Base-by-base conservation (phyloP, 2,888 invertebrate species). In the Heliconius cydno region DNA sequence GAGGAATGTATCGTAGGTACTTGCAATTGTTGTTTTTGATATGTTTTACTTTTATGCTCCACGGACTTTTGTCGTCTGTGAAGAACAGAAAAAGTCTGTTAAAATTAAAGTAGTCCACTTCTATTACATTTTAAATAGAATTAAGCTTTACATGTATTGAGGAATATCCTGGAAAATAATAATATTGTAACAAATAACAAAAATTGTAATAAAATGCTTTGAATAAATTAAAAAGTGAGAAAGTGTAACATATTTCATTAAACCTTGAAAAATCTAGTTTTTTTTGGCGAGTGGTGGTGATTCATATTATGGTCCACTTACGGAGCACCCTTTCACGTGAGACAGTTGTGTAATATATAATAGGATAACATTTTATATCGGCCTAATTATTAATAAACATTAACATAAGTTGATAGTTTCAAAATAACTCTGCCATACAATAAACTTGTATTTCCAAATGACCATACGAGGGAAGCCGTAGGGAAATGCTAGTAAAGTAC, bases 241-340 rank as follows among this genome's bases (percentile, higher is more conserved):
- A n/a, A 38, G n/a, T n/a, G n/a, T 68, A n/a, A 68, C 38, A 12
- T n/a, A 68, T 12, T 41, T 41, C n/a, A 68, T 25, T 25, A 22
- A 68, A n/a, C 68, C 68, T 68, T 68, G 68, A 68, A 68, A 68
- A 68, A 68, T 68, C 38, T 68, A 68, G 68, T 41, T 68, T 68
- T 19, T 68, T 68, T 34, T 52, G 52, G 12, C 13, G n/a, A 68
- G n/a, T 41, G 68, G 38, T 68, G 22, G 46, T 66, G 68, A 68
- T 68, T 68, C 38, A 68, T 34, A 34, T 38, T 68, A 68, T 68
- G 68, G 68, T 68, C 68, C 38, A 68, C 68, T 68, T 68, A 68
- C 68, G n/a, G n/a, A n/a, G 34, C 22, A 38, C 38, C 67, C 67
- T 68, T 68, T 68, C 67, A 68, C 67, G 34, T 5, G 68, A 38